Evolutionary conservation across 2,888 invertebrate genomes (phyloP), one percentile per base, ranked within the genome.

Genomic region (Gasteruption jaculator): DNA sequence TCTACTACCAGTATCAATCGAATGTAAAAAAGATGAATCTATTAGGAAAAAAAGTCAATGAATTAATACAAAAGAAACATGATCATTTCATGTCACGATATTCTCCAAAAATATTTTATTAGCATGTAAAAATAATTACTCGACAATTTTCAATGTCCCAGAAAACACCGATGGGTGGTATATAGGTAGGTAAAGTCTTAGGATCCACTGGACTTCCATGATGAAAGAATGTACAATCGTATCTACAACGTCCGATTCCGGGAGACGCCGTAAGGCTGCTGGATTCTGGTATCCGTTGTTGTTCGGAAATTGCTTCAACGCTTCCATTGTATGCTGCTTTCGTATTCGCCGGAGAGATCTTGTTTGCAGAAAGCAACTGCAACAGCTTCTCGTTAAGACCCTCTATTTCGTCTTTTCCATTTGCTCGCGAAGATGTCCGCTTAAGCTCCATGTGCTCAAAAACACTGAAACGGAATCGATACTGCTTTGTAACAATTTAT

Each of bases 121-220:
- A 30, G 8, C 12, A 15, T 20, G 3, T 6, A 20, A 41, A 22
- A 19, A 38, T 37, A 52, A 61, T 59, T 70, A 83, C 83, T 71
- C 84, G 83, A 68, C 90, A 90, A 70, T 92, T 92, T 74, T 92
- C 91, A 61, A 92, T 91, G 67, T 92, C 92, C 92, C 92, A 92
- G 72, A 91, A 91, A 52, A 91, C 87, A 34, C 90, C 91, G 60
- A 91, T 82, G 2, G 88, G 86, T 20, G 81, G 80, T 42, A 80
- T 57, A 53, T 66, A 68, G 33, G 57, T 64, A 5, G 61, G 59
- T 27, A 53, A 35, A 53, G 55, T 46, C 53, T 63, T 15, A 33
- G 51, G 36, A 49, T 56, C 55, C 43, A 52, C 37, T 42, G 60
- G 50, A 45, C 57, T 61, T 22, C 61, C 56, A 40, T 61, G 59